Base-by-base conservation (phyloP, 2,113 vertebrate species). In the Mugil cephalus region DNA sequence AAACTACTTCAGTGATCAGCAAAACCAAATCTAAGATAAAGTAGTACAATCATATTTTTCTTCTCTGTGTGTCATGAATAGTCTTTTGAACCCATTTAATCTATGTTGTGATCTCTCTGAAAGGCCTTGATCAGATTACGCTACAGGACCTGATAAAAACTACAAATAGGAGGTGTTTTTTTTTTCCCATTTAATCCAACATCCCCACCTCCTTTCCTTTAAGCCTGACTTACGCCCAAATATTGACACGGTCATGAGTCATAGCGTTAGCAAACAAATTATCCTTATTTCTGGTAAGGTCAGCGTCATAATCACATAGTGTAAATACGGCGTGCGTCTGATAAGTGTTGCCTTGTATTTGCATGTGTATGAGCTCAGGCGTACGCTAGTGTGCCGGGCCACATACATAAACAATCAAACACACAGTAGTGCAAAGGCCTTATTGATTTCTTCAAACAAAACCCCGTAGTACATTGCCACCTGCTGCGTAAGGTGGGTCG, bases 361-460 rank as follows among this genome's bases (percentile, higher is more conserved):
- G 18, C 30, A 18, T 47, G 39, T 6, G n/a, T 46, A 15, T 62
- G 17, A 63, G 50, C 11, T 51, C 11, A 10, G 38, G 48, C 15
- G 43, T 4, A 10, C 0, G 19, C 48, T 55, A 4, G 4, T 34
- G 60, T 46, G n/a, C 1, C 10, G 13, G 43, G 34, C 34, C 11
- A 12, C 66, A 73, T 51, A 77, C 35, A 30, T 18, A 65, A 15
- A 63, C 8, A 59, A 52, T 40, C 58, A 56, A 53, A 53, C 69
- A 50, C 40, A 19, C 35, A 24, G 45, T 46, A 8, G 10, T 12
- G 51, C 34, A 47, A 67, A 51, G 39, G 12, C 40, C 62, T 54
- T 55, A 77, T 40, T 77, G 66, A 85, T 63, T 53, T 48, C 10
- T 34, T 21, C 50, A 69, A 12, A 58, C 59, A 45, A 60, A 68